Evolutionary conservation across 2,888 invertebrate genomes (phyloP).

Genomic region (Eupithecia subfuscata): DNA sequence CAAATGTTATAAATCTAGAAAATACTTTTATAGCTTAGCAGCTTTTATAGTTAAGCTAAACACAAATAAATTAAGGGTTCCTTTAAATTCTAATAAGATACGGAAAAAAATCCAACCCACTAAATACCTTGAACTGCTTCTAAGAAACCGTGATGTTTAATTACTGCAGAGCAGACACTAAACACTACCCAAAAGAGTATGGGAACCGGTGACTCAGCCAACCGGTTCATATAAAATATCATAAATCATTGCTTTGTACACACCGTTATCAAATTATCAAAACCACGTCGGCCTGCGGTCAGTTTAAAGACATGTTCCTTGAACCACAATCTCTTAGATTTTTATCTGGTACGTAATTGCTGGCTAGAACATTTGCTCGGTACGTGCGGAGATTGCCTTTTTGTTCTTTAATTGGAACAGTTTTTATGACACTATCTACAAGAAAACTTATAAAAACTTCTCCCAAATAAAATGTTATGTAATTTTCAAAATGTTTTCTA

Average conservation of each 20-base stretch:
- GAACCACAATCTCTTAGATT: slow-evolving; percentile 69
- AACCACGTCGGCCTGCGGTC: slow-evolving; percentile 79
- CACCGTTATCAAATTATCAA: slow-evolving; percentile 83
- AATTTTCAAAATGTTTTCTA: neutral
- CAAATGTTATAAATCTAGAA: too few species aligned
- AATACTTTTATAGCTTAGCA: too few species aligned
- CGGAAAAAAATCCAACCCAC: neutral
- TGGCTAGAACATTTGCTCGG: slow-evolving; percentile 71
- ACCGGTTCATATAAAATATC: slow-evolving; percentile 64
- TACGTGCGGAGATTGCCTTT: slow-evolving; percentile 59
- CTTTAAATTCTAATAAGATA: neutral
- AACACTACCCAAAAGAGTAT: slow-evolving; percentile 21
- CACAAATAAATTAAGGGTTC: neutral
- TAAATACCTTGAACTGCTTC: slow-evolving; percentile 30
- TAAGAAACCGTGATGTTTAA: slow-evolving; percentile 46
- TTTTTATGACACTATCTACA: slow-evolving; percentile 30
- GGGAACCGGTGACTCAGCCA: slow-evolving; percentile 61
- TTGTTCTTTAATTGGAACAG: slow-evolving; percentile 46
- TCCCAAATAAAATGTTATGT: neutral
- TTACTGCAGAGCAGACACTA: slow-evolving; percentile 13
- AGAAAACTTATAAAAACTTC: neutral
- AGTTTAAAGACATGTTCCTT: slow-evolving; percentile 78
- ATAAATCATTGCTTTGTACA: slow-evolving; percentile 71
- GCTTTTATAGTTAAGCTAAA: too few species aligned
- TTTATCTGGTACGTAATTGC: slow-evolving; percentile 75